Evolutionary conservation across 1,140 invertebrate genomes (phyloP).

Genomic region (Lepidurus packardi): DNA sequence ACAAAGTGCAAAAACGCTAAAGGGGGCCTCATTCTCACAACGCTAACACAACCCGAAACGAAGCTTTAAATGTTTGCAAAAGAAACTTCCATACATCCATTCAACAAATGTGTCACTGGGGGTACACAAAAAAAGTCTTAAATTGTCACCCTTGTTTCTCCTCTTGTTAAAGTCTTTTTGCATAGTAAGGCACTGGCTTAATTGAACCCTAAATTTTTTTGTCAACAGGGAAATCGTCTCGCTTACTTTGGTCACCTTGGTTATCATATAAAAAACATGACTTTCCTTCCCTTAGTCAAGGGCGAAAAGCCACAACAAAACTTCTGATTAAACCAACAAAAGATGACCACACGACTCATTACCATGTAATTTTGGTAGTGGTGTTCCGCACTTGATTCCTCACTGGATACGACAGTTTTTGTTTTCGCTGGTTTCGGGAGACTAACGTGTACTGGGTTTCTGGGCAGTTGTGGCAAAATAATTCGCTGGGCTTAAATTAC

Average conservation of each 20-base stretch:
- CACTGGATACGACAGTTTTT: conserved; percentile 4
- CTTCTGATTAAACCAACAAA: not conserved
- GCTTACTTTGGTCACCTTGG: conserved; percentile 21
- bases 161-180: not conserved
- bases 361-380: not conserved
- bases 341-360: not conserved
- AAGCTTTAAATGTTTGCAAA: not conserved
- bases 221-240: not conserved
- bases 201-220: conserved; percentile 1
- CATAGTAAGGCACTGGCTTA: conserved; percentile 21
- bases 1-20: not conserved
- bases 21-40: not conserved
- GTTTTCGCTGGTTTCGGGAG: not conserved
- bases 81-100: not conserved
- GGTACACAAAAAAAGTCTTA: not conserved
- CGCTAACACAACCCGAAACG: conserved; percentile 4
- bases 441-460: conserved; percentile 6
- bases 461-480: conserved; percentile 6
- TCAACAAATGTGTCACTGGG: not conserved
- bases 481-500: not conserved
- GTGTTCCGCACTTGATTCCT: not conserved
- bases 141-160: not conserved
- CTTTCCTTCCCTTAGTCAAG: not conserved
- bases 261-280: not conserved
- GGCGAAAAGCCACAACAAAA: not conserved